These are phyloP conservation scores for Sicus ferrugineus DNA, from an alignment of 2,888 invertebrate genomes.

Conservation along the genomic window DNA sequence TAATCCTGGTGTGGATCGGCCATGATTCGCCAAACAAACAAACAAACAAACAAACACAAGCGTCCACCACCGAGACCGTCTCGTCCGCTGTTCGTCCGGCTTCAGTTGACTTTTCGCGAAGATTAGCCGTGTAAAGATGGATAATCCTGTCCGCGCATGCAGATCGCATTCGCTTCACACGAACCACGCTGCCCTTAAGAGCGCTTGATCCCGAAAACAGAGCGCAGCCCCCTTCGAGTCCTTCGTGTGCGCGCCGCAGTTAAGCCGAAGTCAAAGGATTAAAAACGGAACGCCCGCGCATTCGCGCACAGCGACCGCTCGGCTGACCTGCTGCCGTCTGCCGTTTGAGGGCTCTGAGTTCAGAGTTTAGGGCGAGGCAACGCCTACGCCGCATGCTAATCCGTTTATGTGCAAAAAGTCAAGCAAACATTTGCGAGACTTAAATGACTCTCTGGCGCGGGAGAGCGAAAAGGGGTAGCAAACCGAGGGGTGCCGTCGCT, in stretches of 20 bases:
- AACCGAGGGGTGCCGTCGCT: no score
- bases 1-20: no score
- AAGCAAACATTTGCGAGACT: constrained; percentile 51
- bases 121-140: constrained; percentile 55
- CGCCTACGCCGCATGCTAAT: constrained; percentile 52
- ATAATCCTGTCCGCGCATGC: constrained; percentile 52
- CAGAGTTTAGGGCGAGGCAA: constrained; percentile 47
- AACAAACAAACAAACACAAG: constrained; percentile 45
- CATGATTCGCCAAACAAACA: constrained; percentile 58
- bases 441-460: constrained; percentile 8
- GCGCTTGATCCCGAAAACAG: constrained; percentile 40
- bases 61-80: not conserved
- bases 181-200: constrained; percentile 32
- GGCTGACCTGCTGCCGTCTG: constrained; percentile 6
- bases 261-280: constrained; percentile 22
- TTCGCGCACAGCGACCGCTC: constrained; percentile 12
- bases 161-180: constrained; percentile 34
- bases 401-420: constrained; percentile 54
- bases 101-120: constrained; percentile 46
- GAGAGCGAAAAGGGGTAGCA: constrained; percentile 28
- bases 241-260: constrained; percentile 26
- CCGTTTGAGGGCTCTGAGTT: not conserved
- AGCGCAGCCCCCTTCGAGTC: constrained; percentile 38
- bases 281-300: constrained; percentile 30
- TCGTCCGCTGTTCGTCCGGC: constrained; percentile 41